Base-by-base conservation (phyloP, 2,113 vertebrate genomes). In the Psilopsiagon aurifrons region DNA sequence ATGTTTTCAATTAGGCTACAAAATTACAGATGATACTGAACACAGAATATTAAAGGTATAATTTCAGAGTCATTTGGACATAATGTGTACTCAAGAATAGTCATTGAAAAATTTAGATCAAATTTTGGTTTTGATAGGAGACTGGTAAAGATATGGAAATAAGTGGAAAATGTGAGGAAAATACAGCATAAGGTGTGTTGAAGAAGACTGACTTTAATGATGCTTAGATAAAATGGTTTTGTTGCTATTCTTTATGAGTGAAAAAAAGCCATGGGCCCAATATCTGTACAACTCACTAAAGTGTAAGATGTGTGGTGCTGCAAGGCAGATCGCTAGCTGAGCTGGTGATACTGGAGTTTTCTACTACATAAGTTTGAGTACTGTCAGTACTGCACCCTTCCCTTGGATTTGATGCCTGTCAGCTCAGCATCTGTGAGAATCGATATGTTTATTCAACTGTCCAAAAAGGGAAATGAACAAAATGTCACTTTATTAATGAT, bases 281-380 rank as follows among this genome's bases (percentile, higher is more conserved):
- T 28, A 35, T 31, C 12, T 73, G 59, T 57, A 59, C 55, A 83
- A 33, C 4, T 66, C 49, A 49, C 33, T 70, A 62, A 43, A 67
- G n/a, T 4, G 5, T 39, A n/a, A 63, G 35, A 2, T 6, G 15
- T 18, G 37, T 11, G n/a, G 22, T 49, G 13, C 23, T 0, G 0
- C 23, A 67, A 78, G 52, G 31, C n/a, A 90, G 31, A 37, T 27
- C 46, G 25, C 19, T 60, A 55, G 19, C n/a, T 82, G 52, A 78
- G 39, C 44, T 62, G 19, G 31, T 37, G 46, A 18, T 33, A 62
- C 51, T 43, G 16, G 44, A 62, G 39, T 60, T 83, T 73, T 49
- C 39, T 67, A 12, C 57, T 70, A 29, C 31, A 52, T 18, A 76
- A 49, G 9, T 79, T 59, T 51, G 29, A 64, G 22, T 17, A 57